These are phyloP conservation scores for Enteromius thamalakanensis DNA, from an alignment of 2,797 vertebrate genomes.

Conservation along the genomic window DNA sequence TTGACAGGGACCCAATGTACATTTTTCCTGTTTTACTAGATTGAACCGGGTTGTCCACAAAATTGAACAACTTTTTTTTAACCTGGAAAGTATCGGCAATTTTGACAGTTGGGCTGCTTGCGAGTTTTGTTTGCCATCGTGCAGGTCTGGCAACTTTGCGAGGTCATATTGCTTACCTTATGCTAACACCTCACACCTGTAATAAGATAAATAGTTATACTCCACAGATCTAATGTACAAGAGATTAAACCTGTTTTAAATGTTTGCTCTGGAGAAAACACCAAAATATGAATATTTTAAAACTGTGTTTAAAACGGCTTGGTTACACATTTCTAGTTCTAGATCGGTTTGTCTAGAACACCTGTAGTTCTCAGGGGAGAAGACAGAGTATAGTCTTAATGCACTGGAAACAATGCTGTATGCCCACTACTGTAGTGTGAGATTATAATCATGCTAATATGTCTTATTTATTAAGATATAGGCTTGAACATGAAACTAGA, in stretches of 20 bases:
- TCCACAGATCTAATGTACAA: background rate
- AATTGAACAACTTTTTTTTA: background rate
- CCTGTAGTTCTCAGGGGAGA: conserved; percentile 57
- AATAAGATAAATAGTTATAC: conserved; percentile 8
- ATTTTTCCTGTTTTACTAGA: background rate
- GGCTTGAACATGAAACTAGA: conserved; percentile 2
- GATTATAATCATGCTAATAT: conserved; percentile 40
- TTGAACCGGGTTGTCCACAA: background rate
- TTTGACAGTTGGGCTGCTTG: background rate
- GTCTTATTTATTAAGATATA: conserved; percentile 50
- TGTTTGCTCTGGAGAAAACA: background rate
- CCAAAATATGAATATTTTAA: conserved; percentile 18
- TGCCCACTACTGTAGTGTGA: conserved; percentile 45
- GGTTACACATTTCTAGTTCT: conserved; percentile 35
- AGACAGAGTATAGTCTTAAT: conserved; percentile 52
- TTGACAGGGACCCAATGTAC: conserved; percentile 16
- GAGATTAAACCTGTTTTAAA: conserved; percentile 10
- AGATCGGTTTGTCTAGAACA: conserved; percentile 34
- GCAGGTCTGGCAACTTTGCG: background rate
- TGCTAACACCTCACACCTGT: conserved; percentile 15
- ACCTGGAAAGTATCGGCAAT: background rate
- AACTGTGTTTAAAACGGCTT: conserved; percentile 26
- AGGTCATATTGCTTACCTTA: background rate
- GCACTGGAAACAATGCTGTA: conserved; percentile 46
- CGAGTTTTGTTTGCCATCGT: background rate